Conservation (phyloP, 1,140 invertebrate species). For the Pissodes strobi region DNA sequence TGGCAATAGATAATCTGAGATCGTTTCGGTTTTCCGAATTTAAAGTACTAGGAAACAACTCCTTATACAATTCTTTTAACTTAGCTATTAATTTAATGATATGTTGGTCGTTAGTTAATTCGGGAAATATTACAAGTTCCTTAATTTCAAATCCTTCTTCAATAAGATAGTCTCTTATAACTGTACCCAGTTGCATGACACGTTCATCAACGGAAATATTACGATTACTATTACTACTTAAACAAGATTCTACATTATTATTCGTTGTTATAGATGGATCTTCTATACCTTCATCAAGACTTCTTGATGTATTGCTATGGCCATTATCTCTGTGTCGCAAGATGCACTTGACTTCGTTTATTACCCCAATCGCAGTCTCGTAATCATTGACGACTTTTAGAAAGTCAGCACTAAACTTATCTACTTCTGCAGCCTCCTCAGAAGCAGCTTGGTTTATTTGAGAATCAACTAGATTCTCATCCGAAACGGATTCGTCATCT, state of each 20-base stretch:
- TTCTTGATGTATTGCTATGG: not conserved
- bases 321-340: conserved; percentile 1
- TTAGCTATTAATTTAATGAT: conserved; percentile 42
- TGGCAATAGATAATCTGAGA: conserved; percentile 41
- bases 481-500: not conserved
- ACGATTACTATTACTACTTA: no score
- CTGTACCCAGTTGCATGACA: conserved; percentile 34
- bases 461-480: not conserved
- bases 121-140: conserved; percentile 50
- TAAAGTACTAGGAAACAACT: conserved; percentile 38
- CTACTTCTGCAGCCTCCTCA: not conserved
- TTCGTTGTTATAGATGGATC: conserved; percentile 27
- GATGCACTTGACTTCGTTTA: conserved; percentile 15
- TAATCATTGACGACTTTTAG: conserved; percentile 4
- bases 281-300: conserved; percentile 45
- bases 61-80: conserved; percentile 40
- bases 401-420: conserved; percentile 7
- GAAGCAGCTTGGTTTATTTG: not conserved
- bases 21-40: conserved; percentile 42
- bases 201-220: conserved; percentile 30
- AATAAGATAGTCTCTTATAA: conserved; percentile 47
- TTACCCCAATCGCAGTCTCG: not conserved
- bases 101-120: conserved; percentile 44
- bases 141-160: conserved; percentile 47
- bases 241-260: no score